These are phyloP conservation scores for Orius laevigatus DNA, from an alignment of 1,140 invertebrate genomes.

Conservation along the genomic window DNA sequence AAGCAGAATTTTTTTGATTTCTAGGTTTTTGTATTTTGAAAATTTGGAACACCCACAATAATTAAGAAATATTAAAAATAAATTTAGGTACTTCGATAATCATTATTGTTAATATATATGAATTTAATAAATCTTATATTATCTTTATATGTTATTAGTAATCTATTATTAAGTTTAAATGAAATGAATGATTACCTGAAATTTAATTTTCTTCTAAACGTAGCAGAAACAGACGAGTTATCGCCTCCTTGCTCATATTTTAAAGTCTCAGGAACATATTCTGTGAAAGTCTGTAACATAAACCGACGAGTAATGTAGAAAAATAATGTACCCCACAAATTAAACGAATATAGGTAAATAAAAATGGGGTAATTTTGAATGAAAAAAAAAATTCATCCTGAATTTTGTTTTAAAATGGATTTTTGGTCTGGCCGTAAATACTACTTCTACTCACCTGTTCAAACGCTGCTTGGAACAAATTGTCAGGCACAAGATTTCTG, in stretches of 20 bases:
- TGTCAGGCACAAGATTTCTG: slow-evolving; percentile 77
- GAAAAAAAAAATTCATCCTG: neutral
- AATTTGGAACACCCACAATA: no score
- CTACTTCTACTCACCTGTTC: slow-evolving; percentile 39
- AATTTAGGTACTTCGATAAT: no score
- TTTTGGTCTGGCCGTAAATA: neutral
- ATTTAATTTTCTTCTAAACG: slow-evolving; percentile 11
- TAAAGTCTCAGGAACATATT: slow-evolving; percentile 35
- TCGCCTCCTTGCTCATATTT: slow-evolving; percentile 5
- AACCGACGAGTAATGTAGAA: neutral
- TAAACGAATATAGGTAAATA: neutral
- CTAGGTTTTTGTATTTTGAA: no score
- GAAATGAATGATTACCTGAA: slow-evolving; percentile 9
- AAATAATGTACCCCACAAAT: no score
- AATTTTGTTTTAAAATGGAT: neutral
- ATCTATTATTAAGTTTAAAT: no score
- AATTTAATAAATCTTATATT: no score
- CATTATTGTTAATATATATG: no score
- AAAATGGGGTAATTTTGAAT: slow-evolving; percentile 1
- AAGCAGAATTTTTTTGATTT: no score
- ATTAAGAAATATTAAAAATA: no score
- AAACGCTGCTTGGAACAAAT: slow-evolving; percentile 74
- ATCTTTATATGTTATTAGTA: no score
- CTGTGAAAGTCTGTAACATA: slow-evolving; percentile 42
- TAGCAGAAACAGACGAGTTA: no score